Evolutionary conservation across 2,113 vertebrate species (phyloP), one percentile per base, ranked within the genome.

Genomic region (Dendropsophus ebraccatus): DNA sequence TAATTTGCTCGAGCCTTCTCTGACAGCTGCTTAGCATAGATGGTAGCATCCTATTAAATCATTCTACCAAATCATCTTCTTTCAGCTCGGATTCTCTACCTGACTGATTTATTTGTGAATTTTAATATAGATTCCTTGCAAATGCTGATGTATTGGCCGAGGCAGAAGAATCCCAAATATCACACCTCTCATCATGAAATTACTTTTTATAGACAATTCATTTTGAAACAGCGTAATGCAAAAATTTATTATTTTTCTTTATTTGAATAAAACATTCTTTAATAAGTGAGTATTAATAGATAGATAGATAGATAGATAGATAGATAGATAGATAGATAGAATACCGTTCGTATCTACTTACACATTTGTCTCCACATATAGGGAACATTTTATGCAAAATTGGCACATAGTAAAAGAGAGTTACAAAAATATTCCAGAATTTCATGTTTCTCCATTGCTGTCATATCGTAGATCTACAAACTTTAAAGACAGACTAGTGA

Each of bases 41-140:
- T 78, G 67, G 77, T 67, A 77, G 76, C 58, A 85, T 77, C 19
- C 72, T 19, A 77, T 67, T 85, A 85, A 77, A 85, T 77, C 74
- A 85, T 85, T 73, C 47, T 50, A 37, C 73, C 25, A 67, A 67
- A 67, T 52, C 73, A 85, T 85, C 83, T 78, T 52, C 74, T 28
- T 76, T 76, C 74, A 85, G 47, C 65, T 69, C 30, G 45, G 45
- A 78, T 52, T 41, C 45, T 19, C 37, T 85, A 78, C 30, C 67
- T 78, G 47, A 49, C 41, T 85, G 83, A 85, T 85, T 85, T 85
- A 78, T 85, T 77, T 67, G n/a, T 37, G 62, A 47, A 84, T 84
- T 58, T 76, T 54, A 62, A 85, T 67, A 37, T 35, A 49, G 52
- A 75, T 23, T 77, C 32, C 7, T 85, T 78, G 25, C 58, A 85